Evolutionary conservation across 2,888 invertebrate genomes (phyloP), one percentile per base, ranked within the genome.

Genomic region (Nemapogon koenigi): DNA sequence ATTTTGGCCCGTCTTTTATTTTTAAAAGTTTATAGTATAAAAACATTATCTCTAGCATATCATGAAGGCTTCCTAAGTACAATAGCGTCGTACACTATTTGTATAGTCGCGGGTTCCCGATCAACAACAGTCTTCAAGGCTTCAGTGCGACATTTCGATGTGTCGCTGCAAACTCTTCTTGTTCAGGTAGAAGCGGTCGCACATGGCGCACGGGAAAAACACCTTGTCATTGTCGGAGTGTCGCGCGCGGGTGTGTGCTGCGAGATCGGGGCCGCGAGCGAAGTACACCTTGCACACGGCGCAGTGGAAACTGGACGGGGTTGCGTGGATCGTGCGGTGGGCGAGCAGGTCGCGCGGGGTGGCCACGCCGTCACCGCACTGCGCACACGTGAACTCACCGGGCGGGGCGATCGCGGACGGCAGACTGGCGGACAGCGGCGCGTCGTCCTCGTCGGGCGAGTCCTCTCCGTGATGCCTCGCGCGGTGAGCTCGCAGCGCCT

Each of bases 181-280:
- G 49, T 76, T 81, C 64, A 81, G 79, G 46, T 81, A 81, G 48
- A 81, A 82, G 3, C 81, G 72, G 40, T 82, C 80, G 49, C 84
- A 84, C 62, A 83, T 73, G 43, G 73, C 79, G 53, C 84, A 84
- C 1, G 79, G 81, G 58, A 78, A 83, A 38, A 81, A 78, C n/a
- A 76, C 69, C 42, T 78, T 82, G 10, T 79, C 73, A 50, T 76
- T 79, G 44, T 75, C 73, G 0, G 73, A n/a, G 52, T 82, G 82
- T 44, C 82, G 64, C 38, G 76, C 71, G 2, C 76, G 62, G 26
- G 76, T 76, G 52, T 81, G 80, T 8, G 68, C 70, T 3, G 80
- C 71, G 1, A 82, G 59, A 35, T 79, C 71, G 4, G 71, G 46
- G 1, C 75, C 68, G 3, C 78, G 59, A 3, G 73, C 64, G 46